phyloP scores from a whole-genome alignment of 1,140 invertebrate genomes.

The Aphaenogaster ashmeadi region DNA sequence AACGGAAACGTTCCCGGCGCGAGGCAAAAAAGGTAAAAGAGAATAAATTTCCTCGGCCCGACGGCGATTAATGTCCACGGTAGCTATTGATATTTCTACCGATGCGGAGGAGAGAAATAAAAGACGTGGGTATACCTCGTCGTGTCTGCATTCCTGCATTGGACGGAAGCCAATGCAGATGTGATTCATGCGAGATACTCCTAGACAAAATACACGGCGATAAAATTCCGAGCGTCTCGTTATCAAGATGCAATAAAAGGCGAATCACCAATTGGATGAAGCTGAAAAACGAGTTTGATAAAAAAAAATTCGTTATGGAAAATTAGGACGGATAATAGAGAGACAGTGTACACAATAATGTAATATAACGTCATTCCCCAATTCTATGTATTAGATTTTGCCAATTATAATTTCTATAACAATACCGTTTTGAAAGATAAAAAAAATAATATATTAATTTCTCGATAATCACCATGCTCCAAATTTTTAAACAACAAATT shows the following conservation, averaged over 20 bases:
- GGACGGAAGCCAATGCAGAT: conserved; percentile 51
- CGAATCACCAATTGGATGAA: not conserved
- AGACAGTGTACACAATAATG: not conserved
- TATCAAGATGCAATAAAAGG: not conserved
- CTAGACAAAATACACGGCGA: conserved; percentile 7
- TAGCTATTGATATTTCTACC: conserved; percentile 70
- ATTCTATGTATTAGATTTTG: not conserved
- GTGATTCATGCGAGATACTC: conserved; percentile 14
- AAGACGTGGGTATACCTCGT: conserved; percentile 6
- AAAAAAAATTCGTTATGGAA: not conserved
- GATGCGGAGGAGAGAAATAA: conserved; percentile 31
- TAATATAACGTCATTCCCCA: not conserved
- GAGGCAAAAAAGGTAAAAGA: conserved; percentile 49
- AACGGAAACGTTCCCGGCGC: conserved; percentile 29
- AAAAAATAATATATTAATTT: not conserved
- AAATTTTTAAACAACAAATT: not conserved
- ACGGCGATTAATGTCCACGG: conserved; percentile 76
- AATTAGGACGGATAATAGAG: not conserved
- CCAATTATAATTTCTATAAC: not conserved
- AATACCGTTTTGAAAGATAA: not conserved
- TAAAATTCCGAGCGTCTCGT: conserved; percentile 27
- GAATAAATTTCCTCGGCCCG: conserved; percentile 66
- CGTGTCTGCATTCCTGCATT: conserved; percentile 41
- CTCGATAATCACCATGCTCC: not conserved
- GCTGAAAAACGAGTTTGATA: not conserved